Percentiles rank a stretch among this genome's conserved stretches.
Conservation (phyloP, 2,797 vertebrate species). For the Galagoides demidoff region DNA sequence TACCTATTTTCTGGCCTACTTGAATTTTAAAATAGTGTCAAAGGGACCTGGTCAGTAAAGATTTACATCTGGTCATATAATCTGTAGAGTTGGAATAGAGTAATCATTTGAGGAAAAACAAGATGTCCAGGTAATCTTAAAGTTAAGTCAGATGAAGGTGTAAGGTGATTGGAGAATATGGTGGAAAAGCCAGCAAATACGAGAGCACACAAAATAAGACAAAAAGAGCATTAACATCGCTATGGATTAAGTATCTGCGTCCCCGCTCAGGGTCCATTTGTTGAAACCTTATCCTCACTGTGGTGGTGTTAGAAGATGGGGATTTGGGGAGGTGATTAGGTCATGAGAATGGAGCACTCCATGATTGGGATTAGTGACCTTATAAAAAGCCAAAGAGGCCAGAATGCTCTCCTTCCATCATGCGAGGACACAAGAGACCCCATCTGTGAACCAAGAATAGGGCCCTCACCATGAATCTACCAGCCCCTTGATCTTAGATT, state of each 20-base stretch:
- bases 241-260: not conserved
- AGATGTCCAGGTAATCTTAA: not conserved
- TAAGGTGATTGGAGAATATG: not conserved
- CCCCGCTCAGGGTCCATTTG: not conserved
- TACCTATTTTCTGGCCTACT: slow-evolving; percentile 37
- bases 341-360: not conserved
- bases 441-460: not conserved
- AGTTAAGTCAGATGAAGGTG: not conserved
- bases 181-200: not conserved
- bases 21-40: slow-evolving; percentile 35
- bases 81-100: not conserved
- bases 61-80: slow-evolving; percentile 29
- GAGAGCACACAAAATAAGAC: not conserved
- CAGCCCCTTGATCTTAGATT: not conserved
- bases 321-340: not conserved
- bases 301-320: not conserved
- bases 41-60: not conserved
- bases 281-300: not conserved
- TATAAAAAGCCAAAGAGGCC: not conserved
- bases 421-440: not conserved
- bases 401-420: not conserved
- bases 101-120: slow-evolving; percentile 18
- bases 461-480: not conserved
- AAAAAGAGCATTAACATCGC: not conserved
- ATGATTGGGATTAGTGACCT: not conserved